Evolutionary conservation across 2,113 vertebrate species (phyloP), one percentile per base, ranked within the genome.

Genomic region (Struthidea cinerea): DNA sequence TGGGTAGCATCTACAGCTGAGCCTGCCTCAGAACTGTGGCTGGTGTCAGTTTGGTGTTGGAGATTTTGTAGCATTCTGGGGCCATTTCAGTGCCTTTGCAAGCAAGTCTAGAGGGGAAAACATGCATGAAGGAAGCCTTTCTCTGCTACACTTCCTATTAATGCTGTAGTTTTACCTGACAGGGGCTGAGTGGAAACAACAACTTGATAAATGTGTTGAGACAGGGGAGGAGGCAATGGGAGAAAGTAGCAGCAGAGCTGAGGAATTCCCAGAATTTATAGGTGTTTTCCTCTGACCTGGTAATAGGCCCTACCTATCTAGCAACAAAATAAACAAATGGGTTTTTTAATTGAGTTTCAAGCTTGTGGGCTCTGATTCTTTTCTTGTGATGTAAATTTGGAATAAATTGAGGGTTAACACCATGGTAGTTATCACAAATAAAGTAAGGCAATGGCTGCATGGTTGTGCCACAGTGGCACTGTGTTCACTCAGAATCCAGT

Each of bases 401-500:
- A 65, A 14, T 69, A 30, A 79, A 28, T n/a, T 33, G 15, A 21
- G 13, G 53, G 19, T 44, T 53, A 55, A 37, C 10, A 22, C 12
- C 5, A 5, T 10, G 5, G 28, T 8, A 69, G 22, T n/a, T n/a
- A n/a, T 16, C 41, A 57, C 20, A 53, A 53, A 28, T 47, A 16
- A 47, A 50, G 10, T 11, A 19, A 61, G 30, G 3, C 55, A 60
- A 24, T 27, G 13, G 20, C 19, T 83, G 9, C 14, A 13, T 42
- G 9, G 1, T 1, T 73, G 39, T 3, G 20, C 50, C n/a, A 50
- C 6, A 1, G 4, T 49, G 33, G 10, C 0, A 1, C 18, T 44
- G 59, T 44, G 17, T 30, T 68, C 11, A 39, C 42, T 71, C 15
- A 1, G 67, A 96, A 64, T 24, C 13, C 65, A 44, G 21, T 6